phyloP scores from a whole-genome alignment of 2,113 vertebrate genomes.

The Leuciscus idus region DNA sequence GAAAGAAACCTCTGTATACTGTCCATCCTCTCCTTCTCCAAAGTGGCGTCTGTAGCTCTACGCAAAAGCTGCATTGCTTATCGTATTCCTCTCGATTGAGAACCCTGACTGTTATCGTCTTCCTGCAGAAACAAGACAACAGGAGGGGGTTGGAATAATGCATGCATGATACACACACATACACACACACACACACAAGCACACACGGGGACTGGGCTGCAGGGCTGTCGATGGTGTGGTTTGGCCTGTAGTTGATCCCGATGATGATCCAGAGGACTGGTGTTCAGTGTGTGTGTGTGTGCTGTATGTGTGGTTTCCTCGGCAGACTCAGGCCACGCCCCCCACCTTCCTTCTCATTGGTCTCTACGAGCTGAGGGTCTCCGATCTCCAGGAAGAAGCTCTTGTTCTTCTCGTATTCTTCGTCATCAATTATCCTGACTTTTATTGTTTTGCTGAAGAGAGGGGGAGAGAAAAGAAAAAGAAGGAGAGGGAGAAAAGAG shows the following conservation, averaged over 20 bases:
- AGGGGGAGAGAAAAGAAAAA: conserved; percentile 37
- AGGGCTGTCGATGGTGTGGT: conserved; percentile 72
- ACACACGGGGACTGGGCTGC: conserved; percentile 68
- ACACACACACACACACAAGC: conserved; percentile 62
- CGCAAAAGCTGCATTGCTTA: conserved; percentile 98
- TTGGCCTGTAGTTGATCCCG: conserved; percentile 71
- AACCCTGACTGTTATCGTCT: conserved; percentile 95
- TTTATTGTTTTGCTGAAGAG: conserved; percentile 95
- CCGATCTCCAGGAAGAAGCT: conserved; percentile 98
- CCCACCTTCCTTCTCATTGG: conserved; percentile 98
- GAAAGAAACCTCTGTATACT: conserved; percentile 87
- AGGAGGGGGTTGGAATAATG: conserved; percentile 73
- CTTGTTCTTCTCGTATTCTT: conserved; percentile 99
- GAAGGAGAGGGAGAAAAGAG: conserved; percentile 36
- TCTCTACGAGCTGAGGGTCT: conserved; percentile 94
- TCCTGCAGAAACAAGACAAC: conserved; percentile 98
- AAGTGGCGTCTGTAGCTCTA: conserved; percentile 91
- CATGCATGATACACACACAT: conserved; percentile 76
- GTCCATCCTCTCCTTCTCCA: conserved; percentile 94
- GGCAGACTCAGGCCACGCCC: conserved; percentile 69
- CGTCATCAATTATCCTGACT: conserved; percentile 99
- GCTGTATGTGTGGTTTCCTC: conserved; percentile 30
- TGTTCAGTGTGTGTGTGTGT: conserved; percentile 35
- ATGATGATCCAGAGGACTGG: conserved; percentile 26
- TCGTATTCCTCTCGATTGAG: conserved; percentile 99